Conservation (phyloP, 2,888 invertebrate genomes). For the Drosophila algonquin region DNA sequence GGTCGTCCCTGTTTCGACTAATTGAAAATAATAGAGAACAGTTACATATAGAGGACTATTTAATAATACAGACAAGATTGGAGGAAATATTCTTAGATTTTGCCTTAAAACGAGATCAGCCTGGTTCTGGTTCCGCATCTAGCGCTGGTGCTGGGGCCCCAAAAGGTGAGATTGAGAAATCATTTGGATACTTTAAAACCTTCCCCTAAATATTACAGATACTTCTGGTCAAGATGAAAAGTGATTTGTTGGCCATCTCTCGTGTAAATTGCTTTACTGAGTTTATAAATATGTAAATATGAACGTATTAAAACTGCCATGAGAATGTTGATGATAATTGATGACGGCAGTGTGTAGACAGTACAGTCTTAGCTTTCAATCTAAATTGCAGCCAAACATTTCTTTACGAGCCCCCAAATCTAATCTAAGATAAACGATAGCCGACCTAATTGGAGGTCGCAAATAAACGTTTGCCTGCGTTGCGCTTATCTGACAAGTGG, state of each 20-base stretch:
- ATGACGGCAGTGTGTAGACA: not conserved
- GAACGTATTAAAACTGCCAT: not conserved
- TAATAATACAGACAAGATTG: conserved; percentile 90
- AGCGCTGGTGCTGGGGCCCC: too few species aligned
- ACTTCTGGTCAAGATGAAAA: not conserved
- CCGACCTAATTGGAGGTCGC: conserved; percentile 21
- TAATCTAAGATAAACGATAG: conserved; percentile 21
- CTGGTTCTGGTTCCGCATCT: too few species aligned
- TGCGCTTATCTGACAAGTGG: not conserved
- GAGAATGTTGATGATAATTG: not conserved
- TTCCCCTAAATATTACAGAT: not conserved
- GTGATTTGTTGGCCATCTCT: too few species aligned
- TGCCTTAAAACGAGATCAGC: conserved; percentile 75
- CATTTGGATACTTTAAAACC: not conserved
- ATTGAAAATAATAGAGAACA: conserved; percentile 86
- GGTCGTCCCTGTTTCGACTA: conserved; percentile 88
- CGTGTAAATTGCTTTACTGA: too few species aligned
- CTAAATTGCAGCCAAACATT: conserved; percentile 32
- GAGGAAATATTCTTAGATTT: conserved; percentile 90
- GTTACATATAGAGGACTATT: conserved; percentile 89
- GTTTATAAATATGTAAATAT: not conserved
- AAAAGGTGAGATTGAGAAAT: too few species aligned
- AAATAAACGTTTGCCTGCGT: conserved; percentile 9
- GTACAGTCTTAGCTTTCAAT: not conserved
- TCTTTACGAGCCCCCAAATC: conserved; percentile 6